phyloP scores from a whole-genome alignment of 2,888 invertebrate genomes.

The Spilarctia lutea region DNA sequence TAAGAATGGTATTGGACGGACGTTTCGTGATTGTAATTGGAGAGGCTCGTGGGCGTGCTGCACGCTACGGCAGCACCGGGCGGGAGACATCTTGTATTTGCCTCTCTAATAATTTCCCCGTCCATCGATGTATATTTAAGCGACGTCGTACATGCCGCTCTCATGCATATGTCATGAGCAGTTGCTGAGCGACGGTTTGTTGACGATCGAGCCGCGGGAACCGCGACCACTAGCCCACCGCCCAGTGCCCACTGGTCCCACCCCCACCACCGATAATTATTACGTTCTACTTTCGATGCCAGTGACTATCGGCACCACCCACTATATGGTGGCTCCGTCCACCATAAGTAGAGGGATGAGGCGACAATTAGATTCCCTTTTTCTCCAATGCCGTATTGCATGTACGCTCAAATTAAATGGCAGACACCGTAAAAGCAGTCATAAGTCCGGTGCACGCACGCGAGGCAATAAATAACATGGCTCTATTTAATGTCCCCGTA shows the following conservation, averaged over 20 bases:
- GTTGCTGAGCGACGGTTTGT: constrained; percentile 86
- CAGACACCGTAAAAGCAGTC: constrained; percentile 76
- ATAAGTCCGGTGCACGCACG: constrained; percentile 73
- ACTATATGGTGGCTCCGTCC: constrained; percentile 47
- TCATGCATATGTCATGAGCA: constrained; percentile 87
- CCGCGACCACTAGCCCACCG: constrained; percentile 71
- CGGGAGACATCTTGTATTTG: constrained; percentile 81
- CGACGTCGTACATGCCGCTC: constrained; percentile 75
- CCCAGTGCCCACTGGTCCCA: constrained; percentile 55
- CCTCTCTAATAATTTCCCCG: constrained; percentile 81
- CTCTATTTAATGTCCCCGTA: constrained; percentile 67
- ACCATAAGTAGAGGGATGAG: constrained; percentile 74
- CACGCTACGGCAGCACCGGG: constrained; percentile 68
- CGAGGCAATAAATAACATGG: constrained; percentile 71
- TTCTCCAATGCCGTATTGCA: constrained; percentile 76
- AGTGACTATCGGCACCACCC: constrained; percentile 74
- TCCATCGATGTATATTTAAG: constrained; percentile 84
- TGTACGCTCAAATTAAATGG: constrained; percentile 80
- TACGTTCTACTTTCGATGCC: constrained; percentile 81
- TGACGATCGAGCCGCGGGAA: constrained; percentile 83
- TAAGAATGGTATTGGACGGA: constrained; percentile 69
- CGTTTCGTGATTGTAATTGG: constrained; percentile 81
- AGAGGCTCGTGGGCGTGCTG: constrained; percentile 68
- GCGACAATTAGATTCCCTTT: constrained; percentile 78
- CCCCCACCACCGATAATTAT: constrained; percentile 81